Percentiles rank a stretch among this genome's conserved stretches.
phyloP scores from a whole-genome alignment of 2,113 vertebrate species.

The Axis porcinus region DNA sequence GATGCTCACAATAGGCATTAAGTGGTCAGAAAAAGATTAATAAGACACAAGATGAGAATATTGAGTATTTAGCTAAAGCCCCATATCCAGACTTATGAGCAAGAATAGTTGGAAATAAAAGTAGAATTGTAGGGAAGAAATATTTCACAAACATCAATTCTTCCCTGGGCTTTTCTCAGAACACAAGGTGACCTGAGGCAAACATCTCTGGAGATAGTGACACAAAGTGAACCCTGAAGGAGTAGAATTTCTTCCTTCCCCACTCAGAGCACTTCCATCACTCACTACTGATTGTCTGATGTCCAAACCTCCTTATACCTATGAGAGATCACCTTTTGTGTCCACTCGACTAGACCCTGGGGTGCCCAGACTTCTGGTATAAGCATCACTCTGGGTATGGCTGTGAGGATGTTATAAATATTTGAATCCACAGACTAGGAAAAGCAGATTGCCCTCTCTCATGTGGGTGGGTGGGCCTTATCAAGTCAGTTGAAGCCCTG shows the following conservation, averaged over 20 bases:
- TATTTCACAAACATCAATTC: neutral
- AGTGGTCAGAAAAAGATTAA: conserved; percentile 44
- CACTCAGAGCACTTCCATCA: neutral
- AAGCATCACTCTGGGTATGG: neutral
- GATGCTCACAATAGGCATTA: neutral
- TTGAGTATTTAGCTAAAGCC: neutral
- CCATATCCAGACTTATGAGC: neutral
- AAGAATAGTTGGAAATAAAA: neutral
- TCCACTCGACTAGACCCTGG: neutral
- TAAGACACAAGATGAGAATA: conserved; percentile 22
- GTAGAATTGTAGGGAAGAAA: neutral
- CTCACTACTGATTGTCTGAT: neutral
- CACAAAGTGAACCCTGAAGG: neutral
- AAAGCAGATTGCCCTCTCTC: neutral
- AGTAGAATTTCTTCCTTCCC: neutral
- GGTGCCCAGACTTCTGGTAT: neutral
- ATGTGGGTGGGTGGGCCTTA: neutral
- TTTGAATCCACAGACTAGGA: neutral
- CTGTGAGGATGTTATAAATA: too few species aligned
- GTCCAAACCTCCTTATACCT: neutral
- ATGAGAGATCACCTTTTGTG: neutral
- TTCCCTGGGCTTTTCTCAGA: neutral
- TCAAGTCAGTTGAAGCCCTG: neutral
- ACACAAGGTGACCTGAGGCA: neutral
- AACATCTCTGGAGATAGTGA: neutral